Base-by-base conservation (phyloP, 2,888 invertebrate species). In the Spilosoma lubricipeda region DNA sequence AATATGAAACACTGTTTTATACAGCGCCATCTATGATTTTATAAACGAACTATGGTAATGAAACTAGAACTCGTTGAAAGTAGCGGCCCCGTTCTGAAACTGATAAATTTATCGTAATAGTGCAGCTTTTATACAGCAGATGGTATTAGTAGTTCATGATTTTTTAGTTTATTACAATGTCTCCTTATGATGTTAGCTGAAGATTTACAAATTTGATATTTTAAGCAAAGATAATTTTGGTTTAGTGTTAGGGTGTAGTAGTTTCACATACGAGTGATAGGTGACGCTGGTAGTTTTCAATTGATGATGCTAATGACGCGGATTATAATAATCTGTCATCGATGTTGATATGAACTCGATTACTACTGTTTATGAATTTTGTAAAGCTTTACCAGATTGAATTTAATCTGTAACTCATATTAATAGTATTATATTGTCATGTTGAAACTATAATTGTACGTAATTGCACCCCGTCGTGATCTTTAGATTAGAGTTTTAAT, bases 401-500 rank as follows among this genome's bases (percentile, higher is more conserved):
- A 39, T 59, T 70, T 8, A 52, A 69, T 23, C 13, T 13, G 36
- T 56, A 39, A 56, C 27, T 59, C 33, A 39, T 39, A 70, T 30
- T 63, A 70, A 45, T 59, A 71, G 36, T 33, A 48, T 70, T 66
- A 52, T 64, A 48, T 64, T 15, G 64, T 68, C n/a, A 30, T 68
- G 78, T 74, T 73, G 75, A 71, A 83, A 81, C 68, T 72, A 42
- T 81, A 65, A 81, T 75, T 75, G 68, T 67, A 36, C 67, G 72
- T 75, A 52, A 76, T 74, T 74, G 68, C 74, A 75, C 73, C 63
- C 71, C 63, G 73, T 52, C 13, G 69, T 59, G 67, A 70, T 65
- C 30, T 63, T 72, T 73, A 36, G 30, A 76, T 83, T 81, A 71
- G 18, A 70, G 67, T 81, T 70, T 83, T 77, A 83, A 82, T 82